phyloP scores from a whole-genome alignment of 2,113 vertebrate genomes.

The Nothobranchius kuhntae region DNA sequence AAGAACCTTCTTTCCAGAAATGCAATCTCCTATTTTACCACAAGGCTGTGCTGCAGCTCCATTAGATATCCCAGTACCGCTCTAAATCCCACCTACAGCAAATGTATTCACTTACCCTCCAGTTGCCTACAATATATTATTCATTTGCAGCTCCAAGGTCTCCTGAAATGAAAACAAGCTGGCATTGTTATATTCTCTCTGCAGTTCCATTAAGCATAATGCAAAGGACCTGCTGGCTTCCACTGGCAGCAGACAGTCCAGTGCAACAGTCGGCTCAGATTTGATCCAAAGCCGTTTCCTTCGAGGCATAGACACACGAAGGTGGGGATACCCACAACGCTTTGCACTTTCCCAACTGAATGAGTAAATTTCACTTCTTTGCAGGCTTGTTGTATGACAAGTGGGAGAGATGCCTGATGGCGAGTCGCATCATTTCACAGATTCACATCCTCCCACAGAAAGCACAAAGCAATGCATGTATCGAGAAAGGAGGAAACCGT shows the following conservation, averaged over 20 bases:
- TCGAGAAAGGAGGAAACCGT: slow-evolving; percentile 18
- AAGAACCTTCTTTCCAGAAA: neutral
- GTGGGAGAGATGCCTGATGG: slow-evolving; percentile 41
- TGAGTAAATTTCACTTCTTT: slow-evolving; percentile 30
- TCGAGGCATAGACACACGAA: slow-evolving; percentile 11
- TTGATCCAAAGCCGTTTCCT: slow-evolving; percentile 29
- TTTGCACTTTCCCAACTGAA: slow-evolving; percentile 16
- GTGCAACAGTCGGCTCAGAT: slow-evolving; percentile 33
- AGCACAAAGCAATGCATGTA: slow-evolving; percentile 32
- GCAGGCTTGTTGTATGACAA: slow-evolving; percentile 33
- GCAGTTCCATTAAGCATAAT: slow-evolving; percentile 54
- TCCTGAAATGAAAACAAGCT: slow-evolving; percentile 60
- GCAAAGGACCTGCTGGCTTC: slow-evolving; percentile 52
- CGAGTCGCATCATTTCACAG: slow-evolving; percentile 29
- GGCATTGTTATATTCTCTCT: slow-evolving; percentile 53
- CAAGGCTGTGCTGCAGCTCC: slow-evolving; percentile 67
- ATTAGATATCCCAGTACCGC: slow-evolving; percentile 16
- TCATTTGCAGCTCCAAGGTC: slow-evolving; percentile 57
- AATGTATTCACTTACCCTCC: slow-evolving; percentile 69
- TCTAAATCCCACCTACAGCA: slow-evolving; percentile 25
- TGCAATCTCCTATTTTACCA: slow-evolving; percentile 41
- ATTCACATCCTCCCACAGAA: slow-evolving; percentile 43
- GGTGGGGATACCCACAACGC: slow-evolving; percentile 8
- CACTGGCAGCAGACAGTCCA: slow-evolving; percentile 35
- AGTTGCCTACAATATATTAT: slow-evolving; percentile 57